phyloP scores from a whole-genome alignment of 2,113 vertebrate species.

The Aphyosemion australe region DNA sequence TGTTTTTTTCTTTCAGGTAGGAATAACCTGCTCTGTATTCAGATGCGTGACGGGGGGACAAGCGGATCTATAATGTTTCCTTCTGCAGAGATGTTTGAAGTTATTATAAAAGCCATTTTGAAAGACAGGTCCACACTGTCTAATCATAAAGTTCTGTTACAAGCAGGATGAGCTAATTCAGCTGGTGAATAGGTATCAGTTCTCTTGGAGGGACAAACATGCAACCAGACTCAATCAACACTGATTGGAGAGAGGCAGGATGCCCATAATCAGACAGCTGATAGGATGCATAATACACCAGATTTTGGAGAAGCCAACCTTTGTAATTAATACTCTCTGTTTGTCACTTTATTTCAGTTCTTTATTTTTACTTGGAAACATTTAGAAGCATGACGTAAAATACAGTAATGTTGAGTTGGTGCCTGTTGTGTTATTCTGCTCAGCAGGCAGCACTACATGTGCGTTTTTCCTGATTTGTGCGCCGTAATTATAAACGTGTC shows the following conservation, averaged over 20 bases:
- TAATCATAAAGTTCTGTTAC: conserved; percentile 16
- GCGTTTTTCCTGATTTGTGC: conserved; percentile 24
- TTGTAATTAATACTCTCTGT: neutral
- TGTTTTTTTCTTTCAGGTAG: too few relatives aligned
- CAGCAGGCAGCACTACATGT: neutral
- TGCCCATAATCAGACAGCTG: conserved; percentile 60
- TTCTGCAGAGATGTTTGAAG: too few relatives aligned
- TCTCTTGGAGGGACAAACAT: conserved; percentile 72
- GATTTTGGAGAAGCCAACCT: conserved; percentile 9
- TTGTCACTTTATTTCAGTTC: neutral
- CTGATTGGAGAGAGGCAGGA: conserved; percentile 68
- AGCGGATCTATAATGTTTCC: too few relatives aligned
- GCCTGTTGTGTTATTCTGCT: conserved; percentile 11
- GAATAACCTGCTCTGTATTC: too few relatives aligned
- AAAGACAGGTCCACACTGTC: too few relatives aligned
- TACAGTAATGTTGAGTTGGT: neutral
- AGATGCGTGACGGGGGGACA: too few relatives aligned
- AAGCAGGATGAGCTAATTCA: conserved; percentile 30
- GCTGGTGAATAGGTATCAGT: conserved; percentile 53
- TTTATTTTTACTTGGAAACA: conserved; percentile 12
- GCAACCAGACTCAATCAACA: conserved; percentile 72
- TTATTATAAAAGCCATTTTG: too few relatives aligned
- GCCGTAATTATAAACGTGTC: conserved; percentile 27
- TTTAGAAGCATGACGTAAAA: neutral
- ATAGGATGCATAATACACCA: conserved; percentile 13